Evolutionary conservation across 2,888 invertebrate genomes (phyloP).

Genomic region (Drosophila maculinotata): DNA sequence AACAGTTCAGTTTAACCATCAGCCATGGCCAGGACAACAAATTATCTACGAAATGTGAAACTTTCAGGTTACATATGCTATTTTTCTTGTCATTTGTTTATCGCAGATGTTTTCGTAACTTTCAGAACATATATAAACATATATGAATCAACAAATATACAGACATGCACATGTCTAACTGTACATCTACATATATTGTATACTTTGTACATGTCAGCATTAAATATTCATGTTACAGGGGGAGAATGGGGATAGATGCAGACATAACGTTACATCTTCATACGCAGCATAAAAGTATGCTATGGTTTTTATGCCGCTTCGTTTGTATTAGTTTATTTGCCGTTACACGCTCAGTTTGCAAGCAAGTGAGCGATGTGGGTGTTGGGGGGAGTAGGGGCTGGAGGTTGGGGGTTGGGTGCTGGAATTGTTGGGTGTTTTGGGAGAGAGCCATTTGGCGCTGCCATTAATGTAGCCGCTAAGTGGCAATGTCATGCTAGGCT

Average conservation of each 20-base stretch:
- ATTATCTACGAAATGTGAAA: slow-evolving; percentile 38
- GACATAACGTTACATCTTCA: slow-evolving; percentile 66
- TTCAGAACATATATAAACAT: slow-evolving; percentile 40
- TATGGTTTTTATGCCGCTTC: slow-evolving; percentile 61
- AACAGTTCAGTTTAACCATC: slow-evolving; percentile 2
- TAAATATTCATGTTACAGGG: slow-evolving; percentile 75
- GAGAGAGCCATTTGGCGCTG: slow-evolving; percentile 69
- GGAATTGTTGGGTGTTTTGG: neutral
- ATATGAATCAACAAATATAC: slow-evolving; percentile 5
- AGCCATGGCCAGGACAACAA: slow-evolving; percentile 21
- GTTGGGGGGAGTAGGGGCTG: neutral
- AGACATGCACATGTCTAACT: slow-evolving; percentile 31
- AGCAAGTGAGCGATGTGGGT: slow-evolving; percentile 5
- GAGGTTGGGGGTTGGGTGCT: too few species aligned
- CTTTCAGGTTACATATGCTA: slow-evolving; percentile 64
- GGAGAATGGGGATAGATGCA: slow-evolving; percentile 16
- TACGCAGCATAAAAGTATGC: slow-evolving; percentile 64
- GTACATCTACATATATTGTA: slow-evolving; percentile 48
- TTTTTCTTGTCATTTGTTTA: slow-evolving; percentile 68
- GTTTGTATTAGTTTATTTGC: slow-evolving; percentile 75
- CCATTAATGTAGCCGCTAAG: slow-evolving; percentile 80
- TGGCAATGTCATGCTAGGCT: slow-evolving; percentile 79
- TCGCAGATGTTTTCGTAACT: slow-evolving; percentile 57
- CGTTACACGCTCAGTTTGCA: slow-evolving; percentile 76
- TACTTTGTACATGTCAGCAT: slow-evolving; percentile 79